Base-by-base conservation (phyloP, 2,888 invertebrate genomes). In the Dynastes grantii region DNA sequence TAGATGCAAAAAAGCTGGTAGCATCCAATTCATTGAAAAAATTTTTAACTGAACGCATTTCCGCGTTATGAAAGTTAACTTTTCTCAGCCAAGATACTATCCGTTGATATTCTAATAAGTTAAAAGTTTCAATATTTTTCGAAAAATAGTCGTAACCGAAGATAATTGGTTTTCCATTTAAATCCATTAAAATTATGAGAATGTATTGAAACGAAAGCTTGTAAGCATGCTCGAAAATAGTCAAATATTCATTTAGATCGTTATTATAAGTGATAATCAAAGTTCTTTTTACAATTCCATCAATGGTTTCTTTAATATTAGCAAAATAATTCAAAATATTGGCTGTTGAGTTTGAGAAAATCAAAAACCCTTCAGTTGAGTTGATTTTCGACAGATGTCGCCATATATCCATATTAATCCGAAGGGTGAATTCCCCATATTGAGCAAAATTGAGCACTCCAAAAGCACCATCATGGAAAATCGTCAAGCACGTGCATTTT, bases 11-110 rank as follows among this genome's bases (percentile, higher is more conserved):
- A 29, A 68, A 68, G 13, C 13, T 16, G 9, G 27, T 51, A 27
- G 40, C 0, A 68, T 68, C 68, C 22, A 68, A 4, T 5, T 22
- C 29, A 11, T 22, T 68, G 68, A 53, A 49, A 1, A 68, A 27
- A 49, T 68, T 68, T 27, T 11, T 27, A 53, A 68, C 68, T 27
- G 68, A 68, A 29, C 68, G 68, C 11, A 68, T 51, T 49, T 68
- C 51, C 9, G 9, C 27, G 27, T 29, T 13, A 53, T 51, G 16
- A 11, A 68, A 32, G 51, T 68, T 13, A 4, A n/a, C n/a, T 29
- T 27, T 22, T 13, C 29, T 29, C 51, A 27, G n/a, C 51, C 68
- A 51, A 27, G 29, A 51, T 67, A 1, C 4, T 68, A 68, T 53
- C 2, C 6, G 37, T 51, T 68, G 22, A 32, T 68, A 29, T 11